These are phyloP conservation scores for Ammodytes dubius DNA, from an alignment of 2,113 vertebrate species.

Conservation along the genomic window DNA sequence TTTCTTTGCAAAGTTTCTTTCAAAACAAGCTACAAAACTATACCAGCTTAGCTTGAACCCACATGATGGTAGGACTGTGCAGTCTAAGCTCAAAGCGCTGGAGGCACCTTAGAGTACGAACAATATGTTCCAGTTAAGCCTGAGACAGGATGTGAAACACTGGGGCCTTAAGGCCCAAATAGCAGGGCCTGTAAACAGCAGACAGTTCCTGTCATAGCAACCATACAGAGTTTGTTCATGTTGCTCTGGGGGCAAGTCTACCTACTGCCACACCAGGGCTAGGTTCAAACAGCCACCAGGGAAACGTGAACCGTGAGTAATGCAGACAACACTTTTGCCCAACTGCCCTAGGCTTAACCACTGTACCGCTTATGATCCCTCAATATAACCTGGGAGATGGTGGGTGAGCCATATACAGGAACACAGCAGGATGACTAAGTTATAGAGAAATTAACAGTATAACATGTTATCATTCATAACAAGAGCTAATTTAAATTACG, in stretches of 20 bases:
- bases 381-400: conserved; percentile 44
- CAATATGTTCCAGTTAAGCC: conserved; percentile 81
- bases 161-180: conserved; percentile 75
- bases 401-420: conserved; percentile 21
- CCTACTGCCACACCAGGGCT: conserved; percentile 77
- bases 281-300: conserved; percentile 79
- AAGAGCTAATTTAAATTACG: conserved; percentile 62
- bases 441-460: conserved; percentile 46
- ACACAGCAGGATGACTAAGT: conserved; percentile 44
- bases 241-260: conserved; percentile 78
- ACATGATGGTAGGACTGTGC: conserved; percentile 21
- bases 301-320: conserved; percentile 82
- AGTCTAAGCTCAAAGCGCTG: conserved; percentile 59
- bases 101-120: conserved; percentile 69
- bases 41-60: conserved; percentile 13
- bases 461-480: conserved; percentile 50
- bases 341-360: conserved; percentile 65
- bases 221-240: conserved; percentile 52
- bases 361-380: conserved; percentile 51
- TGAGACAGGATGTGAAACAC: conserved; percentile 74
- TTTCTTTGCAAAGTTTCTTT: conserved; percentile 33
- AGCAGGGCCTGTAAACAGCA: conserved; percentile 77
- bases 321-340: conserved; percentile 69
- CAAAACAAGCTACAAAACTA: background rate
- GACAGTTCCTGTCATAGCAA: conserved; percentile 82